Evolutionary conservation across 2,113 vertebrate species (phyloP).

Genomic region (Sinocyclocheilus rhinocerous): DNA sequence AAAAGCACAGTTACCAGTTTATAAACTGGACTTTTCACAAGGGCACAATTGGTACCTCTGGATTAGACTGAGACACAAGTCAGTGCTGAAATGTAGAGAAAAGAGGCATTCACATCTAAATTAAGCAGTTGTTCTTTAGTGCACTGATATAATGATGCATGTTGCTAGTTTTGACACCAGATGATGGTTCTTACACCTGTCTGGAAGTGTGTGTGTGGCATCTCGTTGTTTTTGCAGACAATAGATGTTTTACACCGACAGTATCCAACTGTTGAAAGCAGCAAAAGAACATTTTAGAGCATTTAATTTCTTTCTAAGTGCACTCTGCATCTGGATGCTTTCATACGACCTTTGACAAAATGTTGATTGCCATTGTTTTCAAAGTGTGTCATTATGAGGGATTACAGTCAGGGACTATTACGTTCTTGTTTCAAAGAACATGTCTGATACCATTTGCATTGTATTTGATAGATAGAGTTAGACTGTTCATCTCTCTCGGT

Average conservation of each 20-base stretch:
- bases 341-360: background rate
- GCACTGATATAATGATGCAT: too few relatives aligned
- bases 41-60: too few relatives aligned
- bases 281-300: background rate
- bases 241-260: background rate
- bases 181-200: too few relatives aligned
- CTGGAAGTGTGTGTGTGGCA: background rate
- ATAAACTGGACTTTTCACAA: too few relatives aligned
- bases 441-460: background rate
- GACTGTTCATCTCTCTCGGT: background rate
- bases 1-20: too few relatives aligned
- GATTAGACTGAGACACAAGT: background rate
- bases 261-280: conserved; percentile 11
- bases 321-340: background rate
- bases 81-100: too few relatives aligned
- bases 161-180: too few relatives aligned
- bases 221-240: background rate
- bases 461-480: background rate
- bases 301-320: background rate
- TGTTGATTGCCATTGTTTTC: background rate
- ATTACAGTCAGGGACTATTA: background rate
- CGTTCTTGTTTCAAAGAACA: background rate
- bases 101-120: too few relatives aligned
- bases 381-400: background rate
- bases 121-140: too few relatives aligned